phyloP scores from a whole-genome alignment of 2,113 vertebrate genomes.

The Pimephales promelas region DNA sequence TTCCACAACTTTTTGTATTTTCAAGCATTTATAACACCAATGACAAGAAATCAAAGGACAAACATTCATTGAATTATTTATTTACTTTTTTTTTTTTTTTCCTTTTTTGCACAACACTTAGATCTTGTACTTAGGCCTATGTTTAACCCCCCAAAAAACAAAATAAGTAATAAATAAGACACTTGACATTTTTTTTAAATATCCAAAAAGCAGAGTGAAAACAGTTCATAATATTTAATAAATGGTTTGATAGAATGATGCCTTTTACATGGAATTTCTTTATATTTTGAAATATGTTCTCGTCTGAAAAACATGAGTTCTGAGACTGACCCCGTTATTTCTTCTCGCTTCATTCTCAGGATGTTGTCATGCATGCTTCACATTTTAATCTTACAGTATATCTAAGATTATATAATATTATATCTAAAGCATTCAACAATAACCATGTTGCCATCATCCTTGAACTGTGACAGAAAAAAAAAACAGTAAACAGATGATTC shows the following conservation, averaged over 20 bases:
- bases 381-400: too few relatives aligned
- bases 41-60: neutral
- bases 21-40: neutral
- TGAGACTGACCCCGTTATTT: neutral
- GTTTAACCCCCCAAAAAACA: neutral
- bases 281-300: neutral
- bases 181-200: too few relatives aligned
- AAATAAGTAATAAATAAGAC: neutral
- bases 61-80: neutral
- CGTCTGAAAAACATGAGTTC: too few relatives aligned
- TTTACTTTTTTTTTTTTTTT: neutral
- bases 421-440: neutral
- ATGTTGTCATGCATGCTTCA: neutral
- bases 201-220: neutral
- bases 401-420: too few relatives aligned
- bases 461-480: neutral
- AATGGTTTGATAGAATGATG: neutral
- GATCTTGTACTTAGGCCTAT: neutral
- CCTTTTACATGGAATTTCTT: neutral
- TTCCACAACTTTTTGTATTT: neutral
- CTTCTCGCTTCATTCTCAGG: neutral
- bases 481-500: neutral
- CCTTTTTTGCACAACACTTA: neutral
- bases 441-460: neutral
- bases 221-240: neutral